These are phyloP conservation scores for Sycophaga agraensis DNA, from an alignment of 1,140 invertebrate genomes.

Conservation along the genomic window DNA sequence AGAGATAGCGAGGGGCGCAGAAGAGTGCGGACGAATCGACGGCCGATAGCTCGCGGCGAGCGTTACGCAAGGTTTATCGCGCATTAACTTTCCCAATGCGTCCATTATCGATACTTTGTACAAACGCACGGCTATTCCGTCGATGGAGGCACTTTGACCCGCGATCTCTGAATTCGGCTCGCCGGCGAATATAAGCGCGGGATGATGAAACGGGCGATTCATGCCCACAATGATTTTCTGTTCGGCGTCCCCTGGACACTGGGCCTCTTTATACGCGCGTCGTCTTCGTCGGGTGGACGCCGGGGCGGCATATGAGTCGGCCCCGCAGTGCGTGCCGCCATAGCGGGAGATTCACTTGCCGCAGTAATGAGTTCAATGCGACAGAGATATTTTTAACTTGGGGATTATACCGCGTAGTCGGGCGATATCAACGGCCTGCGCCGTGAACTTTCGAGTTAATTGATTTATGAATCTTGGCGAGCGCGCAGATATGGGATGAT, in stretches of 20 bases:
- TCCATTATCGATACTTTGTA: constrained; percentile 47
- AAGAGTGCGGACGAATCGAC: background rate
- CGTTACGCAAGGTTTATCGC: constrained; percentile 30
- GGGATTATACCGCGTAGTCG: constrained; percentile 3
- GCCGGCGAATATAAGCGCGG: background rate
- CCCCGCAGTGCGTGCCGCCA: too few relatives aligned
- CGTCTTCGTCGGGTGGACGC: background rate
- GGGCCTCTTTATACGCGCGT: constrained; percentile 38
- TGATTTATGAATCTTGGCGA: constrained; percentile 23
- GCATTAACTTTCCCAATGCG: constrained; percentile 32
- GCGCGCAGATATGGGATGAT: constrained; percentile 4
- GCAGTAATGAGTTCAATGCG: constrained; percentile 12
- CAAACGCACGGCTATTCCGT: constrained; percentile 33
- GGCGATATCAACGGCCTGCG: constrained; percentile 9
- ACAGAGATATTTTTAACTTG: constrained; percentile 21
- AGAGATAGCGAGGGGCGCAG: background rate
- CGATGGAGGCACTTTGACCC: constrained; percentile 1
- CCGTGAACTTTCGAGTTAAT: constrained; percentile 24
- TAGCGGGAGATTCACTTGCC: constrained; percentile 18
- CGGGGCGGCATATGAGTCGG: background rate
- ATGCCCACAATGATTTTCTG: constrained; percentile 51
- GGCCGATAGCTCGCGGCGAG: background rate
- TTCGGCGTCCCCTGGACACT: constrained; percentile 41
- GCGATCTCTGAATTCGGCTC: constrained; percentile 6
- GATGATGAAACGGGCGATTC: constrained; percentile 38